Conservation (phyloP, 2,888 invertebrate genomes). For the Pristionchus maxplancki region DNA sequence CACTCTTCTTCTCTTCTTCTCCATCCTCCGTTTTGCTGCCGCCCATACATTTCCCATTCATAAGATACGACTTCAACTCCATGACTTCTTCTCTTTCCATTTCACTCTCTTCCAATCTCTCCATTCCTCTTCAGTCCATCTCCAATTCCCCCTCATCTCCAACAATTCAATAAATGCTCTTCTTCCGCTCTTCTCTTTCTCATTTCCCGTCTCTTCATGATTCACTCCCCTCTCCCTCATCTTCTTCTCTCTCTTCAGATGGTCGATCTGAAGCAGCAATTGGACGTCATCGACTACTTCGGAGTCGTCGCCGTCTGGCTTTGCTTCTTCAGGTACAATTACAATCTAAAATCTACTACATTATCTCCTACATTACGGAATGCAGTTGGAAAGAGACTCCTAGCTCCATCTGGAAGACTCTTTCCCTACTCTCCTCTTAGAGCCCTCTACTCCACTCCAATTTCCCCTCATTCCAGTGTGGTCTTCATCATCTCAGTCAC, state of each 20-base stretch:
- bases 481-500: conserved; percentile 76
- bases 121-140: background rate
- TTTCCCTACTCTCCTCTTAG: too few species aligned
- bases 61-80: conserved; percentile 30
- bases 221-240: conserved; percentile 29
- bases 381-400: too few species aligned
- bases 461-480: conserved; percentile 58
- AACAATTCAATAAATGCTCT: conserved; percentile 51
- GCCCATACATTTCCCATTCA: conserved; percentile 12
- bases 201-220: conserved; percentile 22
- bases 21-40: background rate
- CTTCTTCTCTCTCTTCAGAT: conserved; percentile 53
- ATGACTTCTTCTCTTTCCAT: background rate
- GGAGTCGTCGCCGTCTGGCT: conserved; percentile 75
- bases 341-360: background rate
- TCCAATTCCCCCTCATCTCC: conserved; percentile 36
- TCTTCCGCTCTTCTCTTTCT: background rate
- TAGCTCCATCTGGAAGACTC: background rate
- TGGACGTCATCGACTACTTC: conserved; percentile 76
- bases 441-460: background rate
- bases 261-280: conserved; percentile 75
- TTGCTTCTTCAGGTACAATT: conserved; percentile 64
- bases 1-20: background rate
- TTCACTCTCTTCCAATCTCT: background rate
- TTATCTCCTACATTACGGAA: too few species aligned